phyloP scores from a whole-genome alignment of 2,888 invertebrate genomes.

The Eustalomyia histrio region DNA sequence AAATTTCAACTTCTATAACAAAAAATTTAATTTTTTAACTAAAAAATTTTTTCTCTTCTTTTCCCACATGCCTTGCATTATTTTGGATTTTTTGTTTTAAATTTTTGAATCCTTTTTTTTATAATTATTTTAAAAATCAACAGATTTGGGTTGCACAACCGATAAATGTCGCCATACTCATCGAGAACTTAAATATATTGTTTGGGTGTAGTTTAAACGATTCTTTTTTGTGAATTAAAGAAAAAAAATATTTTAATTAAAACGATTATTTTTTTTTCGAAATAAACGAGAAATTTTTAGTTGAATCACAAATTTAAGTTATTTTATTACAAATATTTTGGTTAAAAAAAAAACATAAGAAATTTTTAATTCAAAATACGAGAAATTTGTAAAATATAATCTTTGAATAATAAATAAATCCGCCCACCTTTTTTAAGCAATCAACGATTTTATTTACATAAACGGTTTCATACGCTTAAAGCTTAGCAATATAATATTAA shows the following conservation, averaged over 20 bases:
- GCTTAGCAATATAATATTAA: not conserved
- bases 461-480: constrained; percentile 10
- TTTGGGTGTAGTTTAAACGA: constrained; percentile 73
- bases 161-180: constrained; percentile 75
- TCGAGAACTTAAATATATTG: constrained; percentile 77
- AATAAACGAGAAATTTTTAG: constrained; percentile 16
- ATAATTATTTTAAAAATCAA: constrained; percentile 11
- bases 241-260: no score
- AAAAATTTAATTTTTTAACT: not conserved
- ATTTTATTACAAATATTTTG: not conserved
- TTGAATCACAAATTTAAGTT: not conserved
- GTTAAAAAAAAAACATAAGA: no score
- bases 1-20: no score
- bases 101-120: constrained; percentile 8
- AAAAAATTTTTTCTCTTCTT: not conserved
- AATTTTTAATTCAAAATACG: not conserved
- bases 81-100: constrained; percentile 11
- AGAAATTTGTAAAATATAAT: not conserved
- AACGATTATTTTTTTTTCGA: not conserved
- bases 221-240: constrained; percentile 15
- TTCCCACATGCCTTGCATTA: not conserved
- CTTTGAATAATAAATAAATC: not conserved
- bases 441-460: not conserved
- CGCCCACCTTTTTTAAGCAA: constrained; percentile 13
- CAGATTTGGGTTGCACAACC: constrained; percentile 75